These are phyloP conservation scores for Hypothenemus hampei DNA, from an alignment of 1,140 invertebrate species.

Conservation along the genomic window DNA sequence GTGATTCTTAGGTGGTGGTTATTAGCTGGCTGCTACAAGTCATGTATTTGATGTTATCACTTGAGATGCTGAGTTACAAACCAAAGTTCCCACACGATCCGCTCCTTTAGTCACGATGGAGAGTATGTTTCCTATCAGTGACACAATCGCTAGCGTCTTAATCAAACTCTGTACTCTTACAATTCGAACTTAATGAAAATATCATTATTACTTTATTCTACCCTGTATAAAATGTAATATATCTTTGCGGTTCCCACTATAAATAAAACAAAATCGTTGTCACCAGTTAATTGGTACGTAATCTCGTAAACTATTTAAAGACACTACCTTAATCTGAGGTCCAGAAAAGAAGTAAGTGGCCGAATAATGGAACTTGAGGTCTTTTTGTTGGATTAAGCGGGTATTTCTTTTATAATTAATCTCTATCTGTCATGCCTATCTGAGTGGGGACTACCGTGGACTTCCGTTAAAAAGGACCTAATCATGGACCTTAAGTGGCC, in stretches of 20 bases:
- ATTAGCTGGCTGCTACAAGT: no score
- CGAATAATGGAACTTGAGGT: slow-evolving; percentile 23
- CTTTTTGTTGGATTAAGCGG: slow-evolving; percentile 24
- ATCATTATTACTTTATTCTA: no score
- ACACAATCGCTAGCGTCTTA: no score
- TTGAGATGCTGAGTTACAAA: no score
- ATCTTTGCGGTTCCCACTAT: slow-evolving; percentile 19
- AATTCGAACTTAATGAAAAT: no score
- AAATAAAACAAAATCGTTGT: slow-evolving; percentile 24
- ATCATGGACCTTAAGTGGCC: slow-evolving; percentile 23
- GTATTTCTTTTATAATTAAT: slow-evolving; percentile 28
- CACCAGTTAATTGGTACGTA: slow-evolving; percentile 20
- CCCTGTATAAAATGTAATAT: no score
- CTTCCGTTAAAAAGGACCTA: slow-evolving; percentile 26
- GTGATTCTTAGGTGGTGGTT: no score
- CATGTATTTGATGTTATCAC: no score
- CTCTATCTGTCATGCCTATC: slow-evolving; percentile 27
- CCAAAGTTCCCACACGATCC: no score
- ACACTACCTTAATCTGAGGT: slow-evolving; percentile 10
- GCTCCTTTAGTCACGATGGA: no score
- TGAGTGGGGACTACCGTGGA: slow-evolving; percentile 21
- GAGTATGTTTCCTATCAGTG: no score
- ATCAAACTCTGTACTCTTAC: no score
- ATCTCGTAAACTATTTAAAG: slow-evolving; percentile 26
- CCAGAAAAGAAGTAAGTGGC: slow-evolving; percentile 13